These are phyloP conservation scores for Clarias platycephalus DNA, from an alignment of 2,797 vertebrate species.

Conservation along the genomic window DNA sequence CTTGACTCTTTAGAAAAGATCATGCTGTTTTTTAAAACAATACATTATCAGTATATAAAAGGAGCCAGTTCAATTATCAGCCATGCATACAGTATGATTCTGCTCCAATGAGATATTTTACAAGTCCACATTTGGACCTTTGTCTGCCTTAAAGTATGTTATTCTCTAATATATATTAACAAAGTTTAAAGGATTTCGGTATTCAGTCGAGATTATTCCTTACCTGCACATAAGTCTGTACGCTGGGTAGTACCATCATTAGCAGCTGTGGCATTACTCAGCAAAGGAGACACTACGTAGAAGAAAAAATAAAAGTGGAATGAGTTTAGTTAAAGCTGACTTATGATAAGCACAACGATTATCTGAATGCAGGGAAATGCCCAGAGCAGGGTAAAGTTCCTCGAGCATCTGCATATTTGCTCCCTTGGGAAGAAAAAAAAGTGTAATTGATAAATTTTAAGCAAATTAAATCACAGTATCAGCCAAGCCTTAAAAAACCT, in stretches of 20 bases:
- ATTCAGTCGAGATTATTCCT: not conserved
- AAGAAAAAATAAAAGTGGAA: not conserved
- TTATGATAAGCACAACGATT: not conserved
- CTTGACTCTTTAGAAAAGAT: not conserved
- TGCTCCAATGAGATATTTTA: not conserved
- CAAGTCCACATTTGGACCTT: not conserved
- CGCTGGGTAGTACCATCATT: not conserved
- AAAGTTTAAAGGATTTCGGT: not conserved
- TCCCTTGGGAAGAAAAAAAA: too few species aligned
- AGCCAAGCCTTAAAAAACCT: too few species aligned
- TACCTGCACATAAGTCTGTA: constrained; percentile 23
- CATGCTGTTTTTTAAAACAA: not conserved
- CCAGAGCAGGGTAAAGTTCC: too few species aligned
- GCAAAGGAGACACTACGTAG: constrained; percentile 11
- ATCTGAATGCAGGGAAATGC: not conserved
- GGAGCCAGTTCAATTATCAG: not conserved
- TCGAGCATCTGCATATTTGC: too few species aligned
- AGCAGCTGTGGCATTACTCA: not conserved
- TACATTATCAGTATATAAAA: not conserved
- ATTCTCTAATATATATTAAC: not conserved
- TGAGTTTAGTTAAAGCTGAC: not conserved
- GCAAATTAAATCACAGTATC: too few species aligned
- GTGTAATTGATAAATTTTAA: too few species aligned
- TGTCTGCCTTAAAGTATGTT: not conserved
- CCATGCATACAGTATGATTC: not conserved